These are phyloP conservation scores for Sebastes taczanowskii DNA, from an alignment of 2,797 vertebrate species.

Conservation along the genomic window DNA sequence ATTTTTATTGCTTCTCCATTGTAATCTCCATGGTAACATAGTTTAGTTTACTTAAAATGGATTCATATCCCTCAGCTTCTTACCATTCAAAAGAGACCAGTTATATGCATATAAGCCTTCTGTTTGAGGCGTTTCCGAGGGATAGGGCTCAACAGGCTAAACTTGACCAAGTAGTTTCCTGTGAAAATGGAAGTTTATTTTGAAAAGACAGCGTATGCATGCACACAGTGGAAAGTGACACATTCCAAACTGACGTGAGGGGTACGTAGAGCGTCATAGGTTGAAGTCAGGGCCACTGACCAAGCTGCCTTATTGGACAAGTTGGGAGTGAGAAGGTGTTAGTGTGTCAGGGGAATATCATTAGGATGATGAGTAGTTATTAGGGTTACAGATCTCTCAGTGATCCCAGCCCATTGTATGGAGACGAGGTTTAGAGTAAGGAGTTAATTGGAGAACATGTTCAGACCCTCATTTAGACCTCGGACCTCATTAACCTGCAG, in stretches of 20 bases:
- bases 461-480: conserved; percentile 36
- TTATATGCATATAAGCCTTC: no score
- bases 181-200: background rate
- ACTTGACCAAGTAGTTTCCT: background rate
- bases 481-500: conserved; percentile 43
- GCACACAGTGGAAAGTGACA: background rate
- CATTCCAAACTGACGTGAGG: background rate
- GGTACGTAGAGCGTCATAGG: background rate
- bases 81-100: no score
- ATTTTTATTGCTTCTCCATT: background rate
- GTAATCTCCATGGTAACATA: no score
- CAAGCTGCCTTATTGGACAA: background rate
- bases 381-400: conserved; percentile 8
- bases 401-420: background rate
- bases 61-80: no score
- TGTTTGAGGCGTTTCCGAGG: no score
- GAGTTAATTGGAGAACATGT: conserved; percentile 33
- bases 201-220: background rate
- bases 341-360: background rate
- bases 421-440: background rate
- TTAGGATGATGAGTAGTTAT: conserved; percentile 38
- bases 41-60: no score
- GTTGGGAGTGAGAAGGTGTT: background rate
- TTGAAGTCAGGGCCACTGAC: background rate
- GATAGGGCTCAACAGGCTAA: no score